Evolutionary conservation across 2,888 invertebrate species (phyloP), one percentile per base, ranked within the genome.

Genomic region (Drosophila tanythrix): DNA sequence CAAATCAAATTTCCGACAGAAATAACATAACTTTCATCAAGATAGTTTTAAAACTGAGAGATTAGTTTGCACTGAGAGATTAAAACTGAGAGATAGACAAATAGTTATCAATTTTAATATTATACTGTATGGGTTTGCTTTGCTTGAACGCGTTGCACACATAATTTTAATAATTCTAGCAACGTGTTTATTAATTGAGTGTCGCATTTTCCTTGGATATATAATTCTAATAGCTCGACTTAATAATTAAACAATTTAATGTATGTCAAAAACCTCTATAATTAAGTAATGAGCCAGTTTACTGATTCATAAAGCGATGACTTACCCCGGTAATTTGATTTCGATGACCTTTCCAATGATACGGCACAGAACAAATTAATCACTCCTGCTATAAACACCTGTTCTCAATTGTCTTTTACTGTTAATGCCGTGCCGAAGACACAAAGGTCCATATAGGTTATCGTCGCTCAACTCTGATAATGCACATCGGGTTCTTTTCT

Each of bases 401-500:
- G 21, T 60, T 65, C 51, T 62, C 51, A 40, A 29, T 36, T 65
- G 50, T 56, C 38, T 53, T 56, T 18, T 18, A 13, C 11, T 29
- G 46, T 57, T 35, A 27, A 29, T 29, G 59, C 25, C 18, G 43
- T 2, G 63, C 31, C 40, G 5, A 48, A 57, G 50, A 35, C 56
- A 10, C 65, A 80, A 59, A 58, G 76, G 77, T 67, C 38, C 36
- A n/a, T 15, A n/a, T 50, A 52, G 77, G 77, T 78, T 78, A 78
- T 76, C 76, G 48, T 4, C 38, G 13, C 3, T 21, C 18, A 35
- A 33, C 57, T 67, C 35, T 46, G 67, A 67, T 78, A 60, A 53
- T 27, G 43, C 50, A 57, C 74, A 35, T 48, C n/a, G 53, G 31
- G 21, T 25, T 58, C 51, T 38, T 27, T 57, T 31, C 46, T 10